Evolutionary conservation across 2,113 vertebrate genomes (phyloP), one percentile per base, ranked within the genome.

Genomic region (Ploceus nigricollis): DNA sequence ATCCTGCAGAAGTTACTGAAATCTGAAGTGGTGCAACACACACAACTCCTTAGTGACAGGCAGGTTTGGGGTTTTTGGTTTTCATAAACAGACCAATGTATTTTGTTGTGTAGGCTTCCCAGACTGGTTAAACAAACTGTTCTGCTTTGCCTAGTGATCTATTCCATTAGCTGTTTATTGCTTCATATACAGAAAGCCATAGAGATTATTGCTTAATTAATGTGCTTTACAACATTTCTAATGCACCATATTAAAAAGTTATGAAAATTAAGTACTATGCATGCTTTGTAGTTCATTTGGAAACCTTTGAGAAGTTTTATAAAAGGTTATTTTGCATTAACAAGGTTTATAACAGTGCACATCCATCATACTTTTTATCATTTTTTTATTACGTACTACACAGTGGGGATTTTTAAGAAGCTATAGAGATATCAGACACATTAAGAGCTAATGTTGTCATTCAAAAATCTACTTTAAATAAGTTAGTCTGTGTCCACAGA

Each of bases 171-270:
- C 92, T 14, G 5, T 97, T 96, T 97, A 97, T 95, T 94, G 91
- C 94, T 98, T 97, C 94, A 95, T 90, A 96, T 96, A 94, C 35
- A 97, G 93, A 96, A 94, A 97, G 95, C 93, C 76, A 97, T 51
- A 96, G 96, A 98, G 97, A 97, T 97, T 97, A 97, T 94, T 86
- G 75, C 94, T 97, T 98, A 98, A 98, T 98, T 98, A 98, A 97
- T 96, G 92, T 87, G 93, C 95, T 97, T 98, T 98, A 97, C 97
- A 97, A 97, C 90, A 93, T 95, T 39, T 86, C 96, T 97, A 97
- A 98, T 96, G 96, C 82, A 35, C 94, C 90, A 71, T 94, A 98
- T 97, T 97, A 97, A 98, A 97, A 97, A 98, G 97, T 98, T 97
- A 97, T 97, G 97, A 98, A 97, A 98, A 97, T 98, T 96, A 97